Evolutionary conservation across 2,888 invertebrate species (phyloP), one percentile per base, ranked within the genome.

Genomic region (Pristionchus maxplancki): DNA sequence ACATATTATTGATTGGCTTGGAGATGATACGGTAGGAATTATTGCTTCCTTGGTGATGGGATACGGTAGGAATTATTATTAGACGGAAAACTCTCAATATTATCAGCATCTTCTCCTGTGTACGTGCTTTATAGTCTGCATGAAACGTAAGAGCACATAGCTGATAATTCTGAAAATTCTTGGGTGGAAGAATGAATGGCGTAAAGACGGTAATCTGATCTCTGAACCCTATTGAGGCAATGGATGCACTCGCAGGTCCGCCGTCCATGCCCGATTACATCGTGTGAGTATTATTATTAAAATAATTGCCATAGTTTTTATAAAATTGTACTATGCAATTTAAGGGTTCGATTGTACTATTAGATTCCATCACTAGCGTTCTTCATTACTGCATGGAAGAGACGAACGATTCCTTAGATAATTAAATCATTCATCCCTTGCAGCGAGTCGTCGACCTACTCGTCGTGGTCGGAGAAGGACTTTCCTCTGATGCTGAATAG

Each of bases 241-340:
- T 64, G 85, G 85, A 85, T 64, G 40, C 85, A 40, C 24, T 85
- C 85, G 64, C 85, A 85, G 85, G 64, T 85, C 44, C 85, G 17
- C 62, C 64, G 9, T 1, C 85, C 4, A 40, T 85, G 64, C 85
- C 85, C 28, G 64, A 85, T 40, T 85, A 85, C 44, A 64, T 85
- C 64, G 64, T 85, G 85, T 85, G 64, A 64, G 85, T 84, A 11
- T 24, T 50, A 20, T 15, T 78, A 48, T 48, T 40, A 8, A 40
- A 74, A 34, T 34, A 9, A 37, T 37, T 71, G 64, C 2, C 9
- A 31, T n/a, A n/a, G 31, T 71, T 20, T 17, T 17, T 37, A 20
- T 2, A 24, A 2, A 24, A 40, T 24, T n/a, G n/a, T n/a, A n/a
- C n/a, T n/a, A n/a, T n/a, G n/a, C n/a, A n/a, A n/a, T n/a, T n/a